A percentile compares a stretch with the other conserved stretches of the same genome.
These are phyloP conservation scores for Bufo bufo DNA, from an alignment of 2,113 vertebrate species.

Conservation along the genomic window DNA sequence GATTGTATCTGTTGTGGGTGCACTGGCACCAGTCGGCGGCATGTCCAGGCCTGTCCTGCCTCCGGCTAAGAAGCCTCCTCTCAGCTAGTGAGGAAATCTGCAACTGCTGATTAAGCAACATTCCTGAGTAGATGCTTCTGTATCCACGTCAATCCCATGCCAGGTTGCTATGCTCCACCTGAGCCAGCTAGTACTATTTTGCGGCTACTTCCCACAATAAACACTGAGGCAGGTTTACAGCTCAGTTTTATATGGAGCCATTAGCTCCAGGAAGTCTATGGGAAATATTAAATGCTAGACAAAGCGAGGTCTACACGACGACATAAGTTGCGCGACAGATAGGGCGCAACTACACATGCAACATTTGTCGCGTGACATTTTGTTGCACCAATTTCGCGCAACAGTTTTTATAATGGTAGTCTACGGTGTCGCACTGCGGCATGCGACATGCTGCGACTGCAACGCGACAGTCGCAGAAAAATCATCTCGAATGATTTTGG, in stretches of 20 bases:
- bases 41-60: constrained; percentile 48
- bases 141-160: background rate
- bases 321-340: too few species aligned
- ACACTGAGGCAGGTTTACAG: background rate
- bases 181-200: background rate
- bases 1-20: constrained; percentile 10
- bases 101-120: constrained; percentile 42
- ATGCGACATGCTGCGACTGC: too few species aligned
- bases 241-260: background rate
- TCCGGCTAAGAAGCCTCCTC: background rate
- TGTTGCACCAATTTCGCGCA: too few species aligned
- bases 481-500: too few species aligned
- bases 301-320: too few species aligned
- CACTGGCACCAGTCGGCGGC: constrained; percentile 1
- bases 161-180: constrained; percentile 38
- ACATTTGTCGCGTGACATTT: too few species aligned
- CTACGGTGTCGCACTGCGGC: too few species aligned
- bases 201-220: background rate
- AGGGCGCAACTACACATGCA: too few species aligned
- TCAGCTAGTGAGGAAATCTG: background rate
- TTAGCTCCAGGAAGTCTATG: too few species aligned
- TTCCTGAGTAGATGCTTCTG: constrained; percentile 3
- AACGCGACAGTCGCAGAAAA: too few species aligned
- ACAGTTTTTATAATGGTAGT: too few species aligned
- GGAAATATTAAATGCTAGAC: too few species aligned